Percentiles rank a stretch among this genome's conserved stretches.
Evolutionary conservation across 2,113 vertebrate genomes (phyloP).

Genomic region (Mormyrus iriodes): DNA sequence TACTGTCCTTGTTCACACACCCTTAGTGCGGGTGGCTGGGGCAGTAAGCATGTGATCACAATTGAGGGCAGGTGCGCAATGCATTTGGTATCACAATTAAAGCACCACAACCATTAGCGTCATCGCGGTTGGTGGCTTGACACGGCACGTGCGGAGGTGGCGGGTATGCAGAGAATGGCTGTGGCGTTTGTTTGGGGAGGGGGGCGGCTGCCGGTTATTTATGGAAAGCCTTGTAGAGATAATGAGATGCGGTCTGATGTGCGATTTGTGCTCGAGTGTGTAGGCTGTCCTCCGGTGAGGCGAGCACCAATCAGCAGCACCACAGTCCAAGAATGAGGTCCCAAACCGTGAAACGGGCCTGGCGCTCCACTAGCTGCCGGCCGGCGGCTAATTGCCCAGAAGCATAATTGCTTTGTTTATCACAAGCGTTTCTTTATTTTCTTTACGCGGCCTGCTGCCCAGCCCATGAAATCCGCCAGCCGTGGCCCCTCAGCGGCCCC

Average conservation of each 20-base stretch:
- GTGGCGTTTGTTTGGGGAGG: not conserved
- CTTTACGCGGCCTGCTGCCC: not conserved
- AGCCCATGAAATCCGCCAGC: not conserved
- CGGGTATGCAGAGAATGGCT: too few relatives aligned
- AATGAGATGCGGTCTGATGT: slow-evolving; percentile 2
- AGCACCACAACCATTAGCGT: not conserved
- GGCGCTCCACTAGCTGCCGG: not conserved
- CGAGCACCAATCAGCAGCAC: not conserved
- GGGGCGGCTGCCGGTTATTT: not conserved
- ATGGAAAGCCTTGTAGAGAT: not conserved
- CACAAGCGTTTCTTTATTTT: not conserved
- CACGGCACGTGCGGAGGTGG: not conserved
- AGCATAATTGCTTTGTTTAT: slow-evolving; percentile 20
- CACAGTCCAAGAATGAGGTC: not conserved
- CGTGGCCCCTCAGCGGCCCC: not conserved
- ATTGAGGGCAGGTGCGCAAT: not conserved
- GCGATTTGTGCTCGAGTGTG: not conserved
- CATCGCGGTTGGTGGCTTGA: not conserved
- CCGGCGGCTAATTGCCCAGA: slow-evolving; percentile 16
- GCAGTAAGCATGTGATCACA: not conserved
- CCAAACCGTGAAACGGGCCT: not conserved
- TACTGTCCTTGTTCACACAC: not conserved
- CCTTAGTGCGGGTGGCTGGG: not conserved
- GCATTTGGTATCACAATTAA: not conserved
- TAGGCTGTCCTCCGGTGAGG: not conserved